Percentiles rank a stretch among this genome's conserved stretches.
These are phyloP conservation scores for Hyles lineata DNA, from an alignment of 2,888 invertebrate species.

Conservation along the genomic window DNA sequence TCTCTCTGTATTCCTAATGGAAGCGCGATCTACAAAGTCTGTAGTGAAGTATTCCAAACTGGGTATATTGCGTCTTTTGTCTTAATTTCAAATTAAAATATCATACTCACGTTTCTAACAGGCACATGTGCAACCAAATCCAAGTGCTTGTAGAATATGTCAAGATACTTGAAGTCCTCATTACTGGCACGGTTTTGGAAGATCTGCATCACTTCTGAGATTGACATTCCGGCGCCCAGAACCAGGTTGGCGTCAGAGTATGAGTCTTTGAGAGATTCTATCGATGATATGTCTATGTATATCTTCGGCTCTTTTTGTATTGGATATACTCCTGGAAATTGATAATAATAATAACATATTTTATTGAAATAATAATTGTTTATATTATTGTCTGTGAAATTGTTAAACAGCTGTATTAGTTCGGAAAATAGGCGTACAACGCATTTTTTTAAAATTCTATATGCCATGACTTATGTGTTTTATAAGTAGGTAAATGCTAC, in stretches of 20 bases:
- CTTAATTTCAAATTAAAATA: neutral
- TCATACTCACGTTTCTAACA: conserved; percentile 88
- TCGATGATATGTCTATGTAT: conserved; percentile 86
- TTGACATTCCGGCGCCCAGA: conserved; percentile 84
- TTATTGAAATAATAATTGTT: too few species aligned
- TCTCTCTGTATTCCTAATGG: too few species aligned
- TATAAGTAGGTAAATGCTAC: too few species aligned
- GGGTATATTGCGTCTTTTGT: too few species aligned
- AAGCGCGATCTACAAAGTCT: too few species aligned
- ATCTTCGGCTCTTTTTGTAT: conserved; percentile 69
- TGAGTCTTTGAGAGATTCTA: conserved; percentile 77
- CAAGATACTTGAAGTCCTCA: conserved; percentile 84
- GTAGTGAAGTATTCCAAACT: too few species aligned
- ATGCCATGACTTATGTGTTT: too few species aligned
- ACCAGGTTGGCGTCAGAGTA: conserved; percentile 71
- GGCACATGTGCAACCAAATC: conserved; percentile 89
- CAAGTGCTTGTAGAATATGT: conserved; percentile 85
- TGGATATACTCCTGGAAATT: conserved; percentile 75
- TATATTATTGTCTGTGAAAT: too few species aligned
- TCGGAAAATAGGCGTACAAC: too few species aligned
- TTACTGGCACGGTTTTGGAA: conserved; percentile 71
- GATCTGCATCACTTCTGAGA: conserved; percentile 82
- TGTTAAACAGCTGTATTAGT: too few species aligned
- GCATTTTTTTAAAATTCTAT: too few species aligned
- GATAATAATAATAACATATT: too few species aligned